Evolutionary conservation across 2,888 invertebrate species (phyloP).

Genomic region (Zygogramma bicolorata): DNA sequence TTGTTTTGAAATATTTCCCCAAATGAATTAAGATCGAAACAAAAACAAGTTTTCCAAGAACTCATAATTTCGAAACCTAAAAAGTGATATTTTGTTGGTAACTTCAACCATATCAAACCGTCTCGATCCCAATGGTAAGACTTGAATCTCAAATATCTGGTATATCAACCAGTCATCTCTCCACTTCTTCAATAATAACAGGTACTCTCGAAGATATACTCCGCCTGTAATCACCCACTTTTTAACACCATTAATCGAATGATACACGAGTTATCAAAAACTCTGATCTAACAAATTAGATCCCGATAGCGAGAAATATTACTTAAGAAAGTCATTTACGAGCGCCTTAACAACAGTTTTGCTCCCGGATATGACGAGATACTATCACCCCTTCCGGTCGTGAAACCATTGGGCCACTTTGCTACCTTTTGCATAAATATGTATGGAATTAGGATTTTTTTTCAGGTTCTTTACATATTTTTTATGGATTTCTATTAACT

Average conservation of each 20-base stretch:
- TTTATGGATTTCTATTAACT: slow-evolving; percentile 30
- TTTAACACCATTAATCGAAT: slow-evolving; percentile 29
- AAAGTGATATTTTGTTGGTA: no score
- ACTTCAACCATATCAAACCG: no score
- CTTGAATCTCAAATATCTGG: no score
- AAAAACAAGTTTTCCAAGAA: no score
- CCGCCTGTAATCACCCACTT: background rate
- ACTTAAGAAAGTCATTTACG: slow-evolving; percentile 53
- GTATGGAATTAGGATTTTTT: slow-evolving; percentile 25
- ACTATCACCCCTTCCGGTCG: slow-evolving; percentile 48
- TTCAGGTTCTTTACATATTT: slow-evolving; percentile 29
- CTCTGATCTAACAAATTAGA: slow-evolving; percentile 32
- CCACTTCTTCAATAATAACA: background rate
- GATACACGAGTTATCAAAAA: slow-evolving; percentile 25
- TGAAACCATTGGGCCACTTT: slow-evolving; percentile 20
- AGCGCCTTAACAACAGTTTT: slow-evolving; percentile 47
- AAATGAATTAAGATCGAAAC: no score
- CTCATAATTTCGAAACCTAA: no score
- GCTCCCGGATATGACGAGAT: slow-evolving; percentile 56
- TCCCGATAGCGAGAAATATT: slow-evolving; percentile 46
- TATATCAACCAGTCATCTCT: no score
- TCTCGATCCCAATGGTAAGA: no score
- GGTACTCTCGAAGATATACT: background rate
- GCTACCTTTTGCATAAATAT: slow-evolving; percentile 39
- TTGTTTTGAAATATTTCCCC: no score